Evolutionary conservation across 2,797 vertebrate genomes (phyloP), one percentile per base, ranked within the genome.

Genomic region (Morus bassanus): DNA sequence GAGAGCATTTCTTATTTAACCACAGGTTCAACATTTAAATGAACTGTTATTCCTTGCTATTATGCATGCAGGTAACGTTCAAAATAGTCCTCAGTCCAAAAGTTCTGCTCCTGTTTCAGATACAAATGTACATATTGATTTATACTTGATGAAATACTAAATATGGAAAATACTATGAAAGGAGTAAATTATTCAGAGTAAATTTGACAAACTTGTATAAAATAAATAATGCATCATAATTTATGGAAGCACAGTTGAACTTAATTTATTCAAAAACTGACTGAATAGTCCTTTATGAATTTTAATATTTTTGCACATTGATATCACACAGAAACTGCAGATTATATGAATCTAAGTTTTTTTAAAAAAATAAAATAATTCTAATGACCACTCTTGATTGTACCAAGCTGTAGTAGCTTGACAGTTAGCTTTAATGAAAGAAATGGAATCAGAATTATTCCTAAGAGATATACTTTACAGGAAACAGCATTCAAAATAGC

Each of bases 81-180:
- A 81, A 93, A 92, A 64, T 57, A 92, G 45, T 86, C 89, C 35
- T 77, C 45, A 75, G 48, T 39, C 30, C 30, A 90, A 85, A 90
- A 94, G 15, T 39, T 78, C 24, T 83, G 19, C 13, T 92, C 28
- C 31, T 75, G 8, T 82, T 93, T 93, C 86, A 79, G 39, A 63
- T 79, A 87, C 59, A 88, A 95, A 84, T 69, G 63, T 89, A 92
- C 63, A 82, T 89, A 88, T 92, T 82, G 74, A 85, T 95, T 96
- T 89, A 85, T 69, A 83, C 43, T 59, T 92, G 82, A 91, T 92
- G 78, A 95, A 95, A 92, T 63, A 46, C 56, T 92, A 92, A 92
- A 83, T 91, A 93, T 61, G 65, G 51, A 91, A 93, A 95, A 95
- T 77, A 76, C 19, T 87, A 67, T 48, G 35, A 89, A 30, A 82